phyloP scores from a whole-genome alignment of 2,888 invertebrate species.

The Lordiphosa fenestrarum region DNA sequence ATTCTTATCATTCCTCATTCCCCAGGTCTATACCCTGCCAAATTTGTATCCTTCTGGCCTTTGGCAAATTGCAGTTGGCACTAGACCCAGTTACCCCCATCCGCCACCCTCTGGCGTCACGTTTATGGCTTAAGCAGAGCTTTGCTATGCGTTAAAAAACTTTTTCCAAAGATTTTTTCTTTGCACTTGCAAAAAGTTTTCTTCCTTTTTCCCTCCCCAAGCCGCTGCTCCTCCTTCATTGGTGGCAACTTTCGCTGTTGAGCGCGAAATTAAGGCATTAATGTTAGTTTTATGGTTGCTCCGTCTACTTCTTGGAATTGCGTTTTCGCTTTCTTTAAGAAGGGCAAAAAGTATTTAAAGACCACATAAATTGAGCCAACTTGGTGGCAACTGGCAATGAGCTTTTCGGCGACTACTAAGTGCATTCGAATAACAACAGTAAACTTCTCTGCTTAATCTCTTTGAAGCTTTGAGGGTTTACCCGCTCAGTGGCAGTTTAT shows the following conservation, averaged over 20 bases:
- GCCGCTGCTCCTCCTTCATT: background rate
- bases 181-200: slow-evolving; percentile 15
- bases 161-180: slow-evolving; percentile 47
- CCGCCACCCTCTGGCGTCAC: slow-evolving; percentile 17
- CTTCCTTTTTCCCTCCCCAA: slow-evolving; percentile 5
- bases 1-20: slow-evolving; percentile 58
- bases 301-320: slow-evolving; percentile 16
- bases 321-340: slow-evolving; percentile 19
- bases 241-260: slow-evolving; percentile 50
- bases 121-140: slow-evolving; percentile 56
- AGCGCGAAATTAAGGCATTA: slow-evolving; percentile 68
- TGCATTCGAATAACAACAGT: slow-evolving; percentile 49
- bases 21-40: slow-evolving; percentile 6
- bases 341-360: slow-evolving; percentile 14
- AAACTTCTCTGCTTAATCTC: slow-evolving; percentile 43
- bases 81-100: slow-evolving; percentile 20
- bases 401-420: slow-evolving; percentile 21
- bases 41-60: slow-evolving; percentile 11
- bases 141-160: slow-evolving; percentile 62
- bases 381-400: slow-evolving; percentile 6
- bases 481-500: background rate
- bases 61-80: slow-evolving; percentile 49
- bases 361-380: slow-evolving; percentile 14
- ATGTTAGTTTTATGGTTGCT: slow-evolving; percentile 68
- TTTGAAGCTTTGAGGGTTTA: slow-evolving; percentile 2